phyloP scores from a whole-genome alignment of 2,797 vertebrate genomes.

The Epinephelus coioides region DNA sequence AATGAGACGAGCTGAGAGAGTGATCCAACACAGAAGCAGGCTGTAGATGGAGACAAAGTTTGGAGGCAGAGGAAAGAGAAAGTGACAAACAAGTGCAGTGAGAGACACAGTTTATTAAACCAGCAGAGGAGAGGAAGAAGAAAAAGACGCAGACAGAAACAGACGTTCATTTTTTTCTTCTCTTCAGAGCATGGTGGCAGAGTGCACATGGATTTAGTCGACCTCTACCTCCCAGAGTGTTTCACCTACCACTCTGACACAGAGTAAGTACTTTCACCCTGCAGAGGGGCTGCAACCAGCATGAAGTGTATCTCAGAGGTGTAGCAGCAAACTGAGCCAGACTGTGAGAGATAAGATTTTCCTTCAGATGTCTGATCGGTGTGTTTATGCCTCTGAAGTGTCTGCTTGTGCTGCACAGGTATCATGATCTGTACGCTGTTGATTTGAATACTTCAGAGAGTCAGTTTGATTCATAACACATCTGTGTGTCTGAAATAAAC shows the following conservation, averaged over 20 bases:
- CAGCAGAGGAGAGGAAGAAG: background rate
- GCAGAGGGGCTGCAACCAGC: background rate
- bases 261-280: slow-evolving; percentile 76
- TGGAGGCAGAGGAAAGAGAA: slow-evolving; percentile 32
- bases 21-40: slow-evolving; percentile 39
- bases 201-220: slow-evolving; percentile 83
- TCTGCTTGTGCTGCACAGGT: background rate
- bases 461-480: background rate
- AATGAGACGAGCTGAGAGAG: slow-evolving; percentile 52
- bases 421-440: background rate
- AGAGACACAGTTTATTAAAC: slow-evolving; percentile 19
- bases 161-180: slow-evolving; percentile 21
- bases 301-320: slow-evolving; percentile 1
- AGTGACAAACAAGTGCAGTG: slow-evolving; percentile 35
- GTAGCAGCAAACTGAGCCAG: background rate
- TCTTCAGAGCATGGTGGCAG: slow-evolving; percentile 74
- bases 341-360: background rate
- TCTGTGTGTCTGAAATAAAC: no score
- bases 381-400: background rate
- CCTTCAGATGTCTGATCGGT: background rate
- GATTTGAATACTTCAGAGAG: slow-evolving; percentile 2
- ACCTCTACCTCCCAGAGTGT: slow-evolving; percentile 84
- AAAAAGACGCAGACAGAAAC: slow-evolving; percentile 7
- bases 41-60: slow-evolving; percentile 65
- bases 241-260: slow-evolving; percentile 83